Evolutionary conservation across 2,888 invertebrate species (phyloP), one percentile per base, ranked within the genome.

Genomic region (Melanostoma scalare): DNA sequence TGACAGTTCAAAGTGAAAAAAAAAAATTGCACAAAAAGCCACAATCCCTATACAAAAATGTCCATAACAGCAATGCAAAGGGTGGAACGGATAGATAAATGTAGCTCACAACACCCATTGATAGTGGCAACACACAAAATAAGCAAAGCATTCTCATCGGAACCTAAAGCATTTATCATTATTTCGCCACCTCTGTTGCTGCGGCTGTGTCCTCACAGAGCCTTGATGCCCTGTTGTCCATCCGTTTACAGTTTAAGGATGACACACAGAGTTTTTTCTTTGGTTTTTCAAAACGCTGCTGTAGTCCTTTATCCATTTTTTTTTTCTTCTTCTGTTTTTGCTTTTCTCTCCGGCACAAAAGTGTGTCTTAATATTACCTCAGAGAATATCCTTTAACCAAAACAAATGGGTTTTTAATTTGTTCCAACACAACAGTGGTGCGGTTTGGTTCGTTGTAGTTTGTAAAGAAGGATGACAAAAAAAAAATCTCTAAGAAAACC

Each of bases 391-490:
- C 87, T 87, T 89, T 89, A 88, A 90, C 88, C 89, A 88, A 89
- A 89, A 89, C 88, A 89, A 90, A 90, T 90, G 89, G 86, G 88
- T 89, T 90, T 90, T 90, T 91, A 90, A 91, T 90, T 90, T 91
- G 88, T 88, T 89, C 85, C 87, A 87, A 65, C 60, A 72, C 67
- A 79, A 82, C 20, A 20, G 20, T 81, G 77, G 65, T 65, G 52
- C 53, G 74, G 60, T 75, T 72, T 85, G 77, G 73, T 76, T 35
- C 20, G 20, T 0, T 20, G 20, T 20, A 20, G 20, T 20, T 67
- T 73, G 48, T 44, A 10, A 31, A 42, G 61, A 53, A 58, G 20
- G 36, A 55, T 38, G 67, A 38, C 1, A 38, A 2, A 30, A 20
- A 5, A 60, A 35, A 46, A 48, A 9, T 42, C 9, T 8, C 10